Evolutionary conservation across 2,797 vertebrate species (phyloP), one percentile per base, ranked within the genome.

Genomic region (Rhinatrema bivittatum): DNA sequence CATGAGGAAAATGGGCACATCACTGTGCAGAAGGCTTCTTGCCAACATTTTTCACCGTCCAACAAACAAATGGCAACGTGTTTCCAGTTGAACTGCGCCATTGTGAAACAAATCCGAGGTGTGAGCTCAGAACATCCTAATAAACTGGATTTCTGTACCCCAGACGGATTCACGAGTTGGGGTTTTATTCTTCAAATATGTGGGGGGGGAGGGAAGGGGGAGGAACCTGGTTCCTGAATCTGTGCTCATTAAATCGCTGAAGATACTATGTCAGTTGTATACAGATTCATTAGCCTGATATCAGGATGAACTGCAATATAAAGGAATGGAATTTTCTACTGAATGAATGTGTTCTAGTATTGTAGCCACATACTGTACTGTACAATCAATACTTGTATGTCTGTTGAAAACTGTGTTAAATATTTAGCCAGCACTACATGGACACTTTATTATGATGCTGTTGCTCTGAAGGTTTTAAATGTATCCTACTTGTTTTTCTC

Each of bases 271-370:
- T n/a, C n/a, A n/a, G n/a, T n/a, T n/a, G 65, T 29, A 35, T 52
- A 46, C 43, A 55, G 49, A 35, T 46, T 65, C 56, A 53, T 39
- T 51, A 70, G 63, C 68, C 65, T 70, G 54, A 40, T 65, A 57
- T 61, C 67, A 73, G 73, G 69, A 62, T 42, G 49, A 72, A 62
- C 48, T 64, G 45, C 39, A 65, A 46, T 27, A 39, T n/a, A n/a
- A n/a, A n/a, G n/a, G n/a, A n/a, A n/a, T 7, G 21, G 36, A 49
- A 26, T 45, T 51, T 51, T 56, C n/a, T n/a, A n/a, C 56, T 42
- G 56, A 55, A 77, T 64, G 68, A 77, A 77, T 78, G 70, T 76
- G 66, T 67, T 69, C 48, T 72, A 51, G 68, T 65, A 49, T 25
- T 32, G 64, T 60, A 74, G 46, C 34, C 70, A 60, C 44, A 34